Conservation (phyloP, 2,797 vertebrate species). For the Hafferia zeledoni region DNA sequence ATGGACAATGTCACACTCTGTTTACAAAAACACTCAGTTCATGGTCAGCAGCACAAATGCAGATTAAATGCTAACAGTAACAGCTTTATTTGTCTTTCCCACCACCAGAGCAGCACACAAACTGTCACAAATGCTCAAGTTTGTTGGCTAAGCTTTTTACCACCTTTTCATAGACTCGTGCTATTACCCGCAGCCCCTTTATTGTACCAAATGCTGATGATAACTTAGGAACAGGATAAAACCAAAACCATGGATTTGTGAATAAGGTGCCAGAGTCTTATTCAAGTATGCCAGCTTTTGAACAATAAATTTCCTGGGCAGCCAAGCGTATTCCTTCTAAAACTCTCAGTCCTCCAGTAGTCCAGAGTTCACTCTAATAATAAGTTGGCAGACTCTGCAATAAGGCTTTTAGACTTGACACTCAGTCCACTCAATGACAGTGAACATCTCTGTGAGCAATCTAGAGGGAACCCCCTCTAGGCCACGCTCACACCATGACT, state of each 20-base stretch:
- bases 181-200: not conserved
- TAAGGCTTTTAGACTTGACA: not conserved
- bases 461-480: not conserved
- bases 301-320: not conserved
- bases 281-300: not conserved
- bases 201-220: not conserved
- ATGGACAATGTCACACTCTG: conserved; percentile 12
- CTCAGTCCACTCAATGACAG: not conserved
- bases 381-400: not conserved
- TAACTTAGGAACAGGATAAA: not conserved
- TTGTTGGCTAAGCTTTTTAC: conserved; percentile 25
- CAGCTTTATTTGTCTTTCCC: conserved; percentile 30
- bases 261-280: not conserved
- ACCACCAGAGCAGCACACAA: not conserved
- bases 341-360: not conserved
- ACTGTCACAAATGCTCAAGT: not conserved
- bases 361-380: not conserved
- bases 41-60: conserved; percentile 28
- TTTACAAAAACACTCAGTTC: conserved; percentile 34
- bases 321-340: not conserved
- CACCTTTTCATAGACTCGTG: not conserved
- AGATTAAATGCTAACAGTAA: conserved; percentile 45
- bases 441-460: not conserved
- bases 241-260: not conserved
- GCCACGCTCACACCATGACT: not conserved